Base-by-base conservation (phyloP, 2,113 vertebrate species). In the Halichoeres trimaculatus region DNA sequence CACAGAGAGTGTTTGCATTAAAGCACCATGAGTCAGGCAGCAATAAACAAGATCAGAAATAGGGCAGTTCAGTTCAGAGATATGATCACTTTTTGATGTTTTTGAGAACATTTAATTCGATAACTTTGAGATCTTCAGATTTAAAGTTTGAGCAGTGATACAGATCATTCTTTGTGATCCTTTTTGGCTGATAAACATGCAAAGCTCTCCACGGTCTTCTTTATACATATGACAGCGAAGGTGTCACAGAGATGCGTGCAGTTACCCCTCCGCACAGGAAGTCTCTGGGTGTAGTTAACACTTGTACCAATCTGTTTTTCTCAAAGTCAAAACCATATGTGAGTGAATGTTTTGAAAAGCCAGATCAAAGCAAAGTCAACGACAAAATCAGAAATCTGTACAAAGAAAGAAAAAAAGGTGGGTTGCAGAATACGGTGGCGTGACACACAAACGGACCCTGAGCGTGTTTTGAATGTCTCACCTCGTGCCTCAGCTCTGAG, bases 401-500 rank as follows among this genome's bases (percentile, higher is more conserved):
- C 23, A 22, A 8, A 36, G 24, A 38, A 11, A 51, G 8, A n/a
- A 23, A 20, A 43, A 40, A 10, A 23, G 22, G 14, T 17, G 43
- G 14, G 22, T 13, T 52, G 34, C 9, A 54, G n/a, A 47, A 36
- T 3, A 26, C 5, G 11, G 0, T 16, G 10, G 5, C 0, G 35
- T 2, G 56, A 65, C 30, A 38, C n/a, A 41, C 23, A 1, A 3
- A 24, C 5, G 19, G 8, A 13, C 16, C 7, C 8, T 19, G 0
- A 12, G 22, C 14, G 36, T 5, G 19, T 62, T 52, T 30, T 23
- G 10, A 19, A 10, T 2, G 47, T 34, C 85, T 95, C 94, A 99
- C 98, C 97, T 99, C 98, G 58, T 98, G 94, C 87, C 96, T 95
- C 34, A 98, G 94, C 87, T 99, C 98, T 36, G 90, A 89, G 89